phyloP scores from a whole-genome alignment of 2,888 invertebrate genomes.

The Agrypnus murinus region DNA sequence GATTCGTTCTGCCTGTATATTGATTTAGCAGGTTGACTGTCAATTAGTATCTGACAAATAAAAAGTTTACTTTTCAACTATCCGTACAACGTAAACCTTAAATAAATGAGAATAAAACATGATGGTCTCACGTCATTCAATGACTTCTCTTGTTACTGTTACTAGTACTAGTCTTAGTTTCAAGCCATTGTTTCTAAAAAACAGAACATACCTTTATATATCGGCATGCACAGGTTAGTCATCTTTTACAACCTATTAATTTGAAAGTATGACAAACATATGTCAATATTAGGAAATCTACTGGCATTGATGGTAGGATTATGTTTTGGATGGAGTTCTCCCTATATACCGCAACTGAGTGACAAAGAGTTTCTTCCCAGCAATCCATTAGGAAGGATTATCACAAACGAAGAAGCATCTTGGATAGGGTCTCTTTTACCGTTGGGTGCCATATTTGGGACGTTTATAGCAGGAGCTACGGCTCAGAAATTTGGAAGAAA shows the following conservation, averaged over 20 bases:
- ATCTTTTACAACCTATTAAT: too few species aligned
- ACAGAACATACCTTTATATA: conserved; percentile 23
- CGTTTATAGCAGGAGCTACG: conserved; percentile 79
- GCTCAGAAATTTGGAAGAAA: conserved; percentile 77
- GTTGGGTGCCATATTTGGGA: conserved; percentile 77
- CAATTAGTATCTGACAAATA: too few species aligned
- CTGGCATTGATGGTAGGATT: conserved; percentile 64
- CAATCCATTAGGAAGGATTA: conserved; percentile 71
- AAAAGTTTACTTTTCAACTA: too few species aligned
- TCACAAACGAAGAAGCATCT: conserved; percentile 76
- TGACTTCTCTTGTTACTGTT: too few species aligned
- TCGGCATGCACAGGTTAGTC: conserved; percentile 27
- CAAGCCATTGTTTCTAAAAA: not conserved
- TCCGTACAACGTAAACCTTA: too few species aligned
- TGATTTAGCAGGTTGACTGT: too few species aligned
- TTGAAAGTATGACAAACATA: not conserved
- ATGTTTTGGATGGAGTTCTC: conserved; percentile 70
- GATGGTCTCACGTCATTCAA: too few species aligned
- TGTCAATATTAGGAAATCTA: conserved; percentile 17
- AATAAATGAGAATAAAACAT: too few species aligned
- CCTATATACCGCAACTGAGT: conserved; percentile 57
- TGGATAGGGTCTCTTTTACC: conserved; percentile 85
- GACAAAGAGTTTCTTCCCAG: conserved; percentile 56
- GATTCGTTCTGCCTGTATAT: too few species aligned
- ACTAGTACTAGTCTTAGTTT: too few species aligned